Conservation (phyloP, 2,888 invertebrate species). For the Chrysolina americana region DNA sequence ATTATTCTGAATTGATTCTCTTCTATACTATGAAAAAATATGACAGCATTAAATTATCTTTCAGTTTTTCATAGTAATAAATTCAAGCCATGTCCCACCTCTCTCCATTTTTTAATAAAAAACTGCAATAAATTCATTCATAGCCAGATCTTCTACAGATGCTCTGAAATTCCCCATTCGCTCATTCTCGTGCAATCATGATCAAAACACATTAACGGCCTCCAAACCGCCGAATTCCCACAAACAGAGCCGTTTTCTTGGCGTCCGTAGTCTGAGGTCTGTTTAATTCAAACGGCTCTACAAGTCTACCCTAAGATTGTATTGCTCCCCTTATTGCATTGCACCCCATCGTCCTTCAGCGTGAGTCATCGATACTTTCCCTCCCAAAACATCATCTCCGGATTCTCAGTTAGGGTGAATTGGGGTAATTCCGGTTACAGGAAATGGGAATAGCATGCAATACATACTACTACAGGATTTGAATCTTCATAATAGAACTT, state of each 20-base stretch:
- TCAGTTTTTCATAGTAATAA: background rate
- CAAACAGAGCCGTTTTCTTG: constrained; percentile 13
- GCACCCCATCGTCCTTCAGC: constrained; percentile 32
- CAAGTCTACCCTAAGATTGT: constrained; percentile 23
- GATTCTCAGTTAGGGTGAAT: constrained; percentile 3
- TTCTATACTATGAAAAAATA: no score
- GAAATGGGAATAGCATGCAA: background rate
- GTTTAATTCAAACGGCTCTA: constrained; percentile 25
- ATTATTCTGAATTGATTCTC: no score
- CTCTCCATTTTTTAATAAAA: background rate
- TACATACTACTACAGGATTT: no score
- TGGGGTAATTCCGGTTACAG: constrained; percentile 6
- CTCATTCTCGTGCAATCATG: constrained; percentile 15
- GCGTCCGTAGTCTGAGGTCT: constrained; percentile 27
- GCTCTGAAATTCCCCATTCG: background rate
- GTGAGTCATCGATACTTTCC: constrained; percentile 57
- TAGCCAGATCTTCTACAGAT: background rate
- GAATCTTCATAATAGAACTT: no score
- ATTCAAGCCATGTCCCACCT: background rate
- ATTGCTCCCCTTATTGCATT: constrained; percentile 25
- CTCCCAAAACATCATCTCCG: constrained; percentile 40
- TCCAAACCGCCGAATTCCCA: constrained; percentile 9
- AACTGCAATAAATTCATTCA: background rate
- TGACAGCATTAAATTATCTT: no score
- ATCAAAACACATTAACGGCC: constrained; percentile 12